Percentiles rank a stretch among this genome's conserved stretches.
Evolutionary conservation across 2,797 vertebrate species (phyloP).

Genomic region (Varecia variegata): DNA sequence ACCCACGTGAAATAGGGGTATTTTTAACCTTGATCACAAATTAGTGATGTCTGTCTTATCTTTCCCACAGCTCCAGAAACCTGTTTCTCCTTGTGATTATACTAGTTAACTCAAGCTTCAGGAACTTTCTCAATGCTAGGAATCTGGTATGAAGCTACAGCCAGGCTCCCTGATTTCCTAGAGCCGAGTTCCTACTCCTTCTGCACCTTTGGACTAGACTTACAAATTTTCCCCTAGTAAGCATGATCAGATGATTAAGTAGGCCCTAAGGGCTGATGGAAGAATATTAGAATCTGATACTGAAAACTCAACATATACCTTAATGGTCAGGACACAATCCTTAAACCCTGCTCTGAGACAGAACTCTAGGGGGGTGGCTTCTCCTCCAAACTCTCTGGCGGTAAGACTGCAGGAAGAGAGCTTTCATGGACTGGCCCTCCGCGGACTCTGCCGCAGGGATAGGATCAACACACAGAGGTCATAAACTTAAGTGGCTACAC

Average conservation of each 20-base stretch:
- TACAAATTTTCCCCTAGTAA: background rate
- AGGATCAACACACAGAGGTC: background rate
- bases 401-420: background rate
- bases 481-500: background rate
- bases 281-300: background rate
- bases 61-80: background rate
- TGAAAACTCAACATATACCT: background rate
- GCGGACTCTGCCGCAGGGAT: background rate
- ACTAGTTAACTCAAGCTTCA: background rate
- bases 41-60: background rate
- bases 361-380: background rate
- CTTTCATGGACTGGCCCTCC: background rate
- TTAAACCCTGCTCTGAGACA: background rate
- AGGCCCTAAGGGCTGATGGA: background rate
- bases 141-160: background rate
- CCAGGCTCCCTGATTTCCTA: background rate
- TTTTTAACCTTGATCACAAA: background rate
- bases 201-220: background rate
- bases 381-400: background rate
- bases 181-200: background rate
- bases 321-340: background rate
- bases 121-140: background rate
- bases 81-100: background rate
- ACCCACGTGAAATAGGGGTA: background rate
- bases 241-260: background rate